These are phyloP conservation scores for Macquaria australasica DNA, from an alignment of 2,113 vertebrate genomes.

Conservation along the genomic window DNA sequence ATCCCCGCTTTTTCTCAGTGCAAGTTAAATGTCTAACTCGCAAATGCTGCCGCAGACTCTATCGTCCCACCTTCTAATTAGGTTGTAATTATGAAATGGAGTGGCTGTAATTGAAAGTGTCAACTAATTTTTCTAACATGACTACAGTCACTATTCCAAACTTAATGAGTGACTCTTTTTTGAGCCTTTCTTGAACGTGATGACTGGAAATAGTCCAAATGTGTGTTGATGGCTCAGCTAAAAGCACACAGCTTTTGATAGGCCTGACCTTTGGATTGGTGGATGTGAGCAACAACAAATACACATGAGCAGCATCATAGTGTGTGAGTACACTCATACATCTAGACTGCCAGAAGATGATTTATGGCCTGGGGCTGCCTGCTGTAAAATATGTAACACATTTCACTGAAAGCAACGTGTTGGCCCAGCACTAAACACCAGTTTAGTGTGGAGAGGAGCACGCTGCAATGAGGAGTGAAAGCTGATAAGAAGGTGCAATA, in stretches of 20 bases:
- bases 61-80: constrained; percentile 48
- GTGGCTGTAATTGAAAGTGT: constrained; percentile 56
- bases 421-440: constrained; percentile 13
- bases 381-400: constrained; percentile 43
- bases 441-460: not conserved
- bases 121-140: constrained; percentile 39
- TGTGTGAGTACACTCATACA: constrained; percentile 17
- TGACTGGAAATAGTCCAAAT: constrained; percentile 30
- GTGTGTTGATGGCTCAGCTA: not conserved
- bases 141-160: constrained; percentile 14
- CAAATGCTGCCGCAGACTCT: constrained; percentile 19
- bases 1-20: not conserved
- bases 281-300: constrained; percentile 27
- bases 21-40: constrained; percentile 22
- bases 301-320: constrained; percentile 1
- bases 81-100: constrained; percentile 52
- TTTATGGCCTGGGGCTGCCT: constrained; percentile 38
- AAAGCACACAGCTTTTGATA: constrained; percentile 23
- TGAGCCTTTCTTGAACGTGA: constrained; percentile 4
- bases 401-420: constrained; percentile 31
- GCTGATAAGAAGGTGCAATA: constrained; percentile 32
- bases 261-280: constrained; percentile 48
- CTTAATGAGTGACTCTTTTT: constrained; percentile 22
- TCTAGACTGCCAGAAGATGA: constrained; percentile 51
- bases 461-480: constrained; percentile 21